Conservation (phyloP, 2,797 vertebrate genomes). For the Sebastolobus alascanus region DNA sequence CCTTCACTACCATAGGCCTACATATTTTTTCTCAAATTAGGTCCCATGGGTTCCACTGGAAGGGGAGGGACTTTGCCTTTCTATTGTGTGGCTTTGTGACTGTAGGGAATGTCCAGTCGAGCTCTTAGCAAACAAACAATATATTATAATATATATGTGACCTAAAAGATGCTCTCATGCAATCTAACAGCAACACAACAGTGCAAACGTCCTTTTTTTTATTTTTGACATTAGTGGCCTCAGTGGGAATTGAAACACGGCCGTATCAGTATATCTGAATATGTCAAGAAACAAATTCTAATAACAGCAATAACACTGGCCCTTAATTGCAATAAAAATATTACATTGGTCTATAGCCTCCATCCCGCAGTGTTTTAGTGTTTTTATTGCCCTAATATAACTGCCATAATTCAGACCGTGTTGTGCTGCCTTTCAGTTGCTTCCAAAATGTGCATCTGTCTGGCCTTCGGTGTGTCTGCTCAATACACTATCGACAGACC, state of each 20-base stretch:
- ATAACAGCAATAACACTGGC: not conserved
- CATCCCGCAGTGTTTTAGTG: slow-evolving; percentile 33
- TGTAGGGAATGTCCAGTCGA: not conserved
- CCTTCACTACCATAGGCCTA: no score
- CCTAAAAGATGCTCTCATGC: not conserved
- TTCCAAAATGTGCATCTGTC: slow-evolving; percentile 74
- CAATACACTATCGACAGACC: slow-evolving; percentile 90
- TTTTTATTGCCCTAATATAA: slow-evolving; percentile 60
- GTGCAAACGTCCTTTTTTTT: slow-evolving; percentile 1
- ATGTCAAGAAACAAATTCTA: not conserved
- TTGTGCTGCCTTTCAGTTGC: slow-evolving; percentile 61
- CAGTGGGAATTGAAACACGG: not conserved
- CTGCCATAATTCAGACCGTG: slow-evolving; percentile 61
- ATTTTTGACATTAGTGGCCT: not conserved
- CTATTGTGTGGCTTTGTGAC: not conserved
- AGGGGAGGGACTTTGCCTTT: no score
- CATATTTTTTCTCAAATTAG: rapidly evolving
- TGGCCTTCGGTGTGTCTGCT: slow-evolving; percentile 72
- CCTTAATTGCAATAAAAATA: slow-evolving; percentile 16
- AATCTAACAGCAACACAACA: not conserved
- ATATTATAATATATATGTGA: not conserved
- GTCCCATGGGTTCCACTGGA: no score
- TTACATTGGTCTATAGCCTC: slow-evolving; percentile 10
- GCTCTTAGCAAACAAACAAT: slow-evolving; percentile 1
- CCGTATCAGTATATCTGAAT: not conserved